Conservation (phyloP, 2,797 vertebrate genomes). For the Pogoniulus pusillus region DNA sequence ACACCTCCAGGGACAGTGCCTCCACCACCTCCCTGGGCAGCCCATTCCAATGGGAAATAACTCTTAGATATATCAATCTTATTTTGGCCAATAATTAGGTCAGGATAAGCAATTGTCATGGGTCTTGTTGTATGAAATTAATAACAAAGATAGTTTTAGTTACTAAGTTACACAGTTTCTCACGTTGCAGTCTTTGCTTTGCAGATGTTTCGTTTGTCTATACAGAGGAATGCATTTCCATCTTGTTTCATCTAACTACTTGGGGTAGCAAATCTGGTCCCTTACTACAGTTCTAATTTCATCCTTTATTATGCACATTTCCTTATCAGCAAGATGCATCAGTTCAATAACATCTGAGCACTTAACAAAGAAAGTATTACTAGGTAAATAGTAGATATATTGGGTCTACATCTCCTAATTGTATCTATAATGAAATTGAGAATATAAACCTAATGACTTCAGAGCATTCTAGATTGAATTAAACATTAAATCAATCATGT, state of each 20-base stretch:
- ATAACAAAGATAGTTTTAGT: neutral
- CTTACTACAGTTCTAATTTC: neutral
- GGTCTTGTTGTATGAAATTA: neutral
- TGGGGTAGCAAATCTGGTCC: neutral
- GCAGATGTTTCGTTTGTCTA: neutral
- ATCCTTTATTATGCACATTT: neutral
- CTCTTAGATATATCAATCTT: neutral
- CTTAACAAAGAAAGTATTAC: neutral
- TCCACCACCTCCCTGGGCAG: no score
- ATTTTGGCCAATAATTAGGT: neutral
- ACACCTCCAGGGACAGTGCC: no score
- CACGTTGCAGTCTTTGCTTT: neutral
- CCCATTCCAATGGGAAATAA: no score
- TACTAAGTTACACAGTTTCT: neutral
- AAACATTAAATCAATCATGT: neutral
- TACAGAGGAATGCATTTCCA: neutral
- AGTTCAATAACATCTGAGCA: neutral
- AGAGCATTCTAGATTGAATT: neutral
- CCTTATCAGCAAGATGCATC: neutral
- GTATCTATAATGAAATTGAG: neutral
- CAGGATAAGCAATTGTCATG: neutral
- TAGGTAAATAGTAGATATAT: neutral
- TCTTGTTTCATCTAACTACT: neutral
- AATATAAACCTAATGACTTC: neutral
- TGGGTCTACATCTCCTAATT: neutral